Base-by-base conservation (phyloP, 2,888 invertebrate genomes). In the Drosophila colorata region DNA sequence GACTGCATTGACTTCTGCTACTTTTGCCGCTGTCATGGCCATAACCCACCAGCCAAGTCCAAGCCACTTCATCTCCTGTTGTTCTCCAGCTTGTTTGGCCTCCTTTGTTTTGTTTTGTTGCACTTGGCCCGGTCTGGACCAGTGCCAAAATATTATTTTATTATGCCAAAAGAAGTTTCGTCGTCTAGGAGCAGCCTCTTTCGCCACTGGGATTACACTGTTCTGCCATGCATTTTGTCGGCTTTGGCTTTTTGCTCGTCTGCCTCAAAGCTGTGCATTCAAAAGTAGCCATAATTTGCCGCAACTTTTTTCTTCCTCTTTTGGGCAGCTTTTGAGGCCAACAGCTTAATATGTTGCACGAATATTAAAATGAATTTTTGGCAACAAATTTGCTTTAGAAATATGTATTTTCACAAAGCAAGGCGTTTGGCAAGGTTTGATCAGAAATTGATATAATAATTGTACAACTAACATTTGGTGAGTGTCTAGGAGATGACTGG, bases 61-160 rank as follows among this genome's bases (percentile, higher is more conserved):
- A 41, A 63, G 61, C 77, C 77, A 77, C 73, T 75, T 77, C 75
- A 77, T 55, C 73, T 61, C 63, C 57, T 75, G 69, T 63, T 74
- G 59, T 68, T 51, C 51, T 56, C 40, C 41, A 40, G 59, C 74
- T 55, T 75, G 75, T 63, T 67, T 57, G 38, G 46, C 20, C 44
- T 59, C 40, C 31, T 57, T 35, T 44, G 58, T 47, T 74, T 57
- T 72, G 59, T 55, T 67, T 44, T 40, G 68, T 56, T 49, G 48
- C 57, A 25, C 31, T 58, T 70, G 43, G 49, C 53, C 41, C 20
- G 49, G 63, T 37, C 70, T 80, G 79, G 79, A 74, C 63, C 65
- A 63, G 57, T 65, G 80, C 79, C 79, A 80, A 79, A 79, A 80
- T 80, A 80, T 77, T 80, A 80, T 80, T 80, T 74, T 81, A 81